A percentile compares a stretch with the other conserved stretches of the same genome.
Conservation (phyloP, 2,113 vertebrate species). For the Podarcis cretensis region DNA sequence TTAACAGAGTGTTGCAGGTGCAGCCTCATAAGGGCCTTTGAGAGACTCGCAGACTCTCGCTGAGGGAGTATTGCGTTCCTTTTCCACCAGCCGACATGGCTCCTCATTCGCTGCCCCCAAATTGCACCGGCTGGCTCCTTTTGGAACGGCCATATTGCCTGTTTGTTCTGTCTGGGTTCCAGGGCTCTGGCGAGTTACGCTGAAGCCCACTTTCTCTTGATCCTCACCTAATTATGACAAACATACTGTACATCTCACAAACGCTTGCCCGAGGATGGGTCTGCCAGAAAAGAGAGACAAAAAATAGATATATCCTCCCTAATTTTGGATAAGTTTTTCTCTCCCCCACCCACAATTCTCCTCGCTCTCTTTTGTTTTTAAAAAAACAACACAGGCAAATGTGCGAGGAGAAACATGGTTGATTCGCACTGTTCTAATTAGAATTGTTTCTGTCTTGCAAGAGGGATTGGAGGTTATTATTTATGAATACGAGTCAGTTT, state of each 20-base stretch:
- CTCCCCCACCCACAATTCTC: neutral
- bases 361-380: constrained; percentile 42
- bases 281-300: constrained; percentile 58
- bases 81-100: neutral
- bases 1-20: neutral
- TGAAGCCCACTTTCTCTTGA: neutral
- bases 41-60: neutral
- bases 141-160: neutral
- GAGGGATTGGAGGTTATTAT: constrained; percentile 71
- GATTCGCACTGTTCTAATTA: constrained; percentile 71
- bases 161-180: constrained; percentile 19
- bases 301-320: neutral
- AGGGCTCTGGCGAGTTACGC: neutral
- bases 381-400: constrained; percentile 62
- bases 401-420: constrained; percentile 24
- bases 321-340: constrained; percentile 15
- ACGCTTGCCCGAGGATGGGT: neutral
- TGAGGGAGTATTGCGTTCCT: neutral
- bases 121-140: neutral
- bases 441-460: constrained; percentile 67
- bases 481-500: constrained; percentile 79
- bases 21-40: neutral
- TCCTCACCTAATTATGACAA: constrained; percentile 45
- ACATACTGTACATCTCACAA: constrained; percentile 38
- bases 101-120: neutral